phyloP scores from a whole-genome alignment of 2,797 vertebrate species.

The Balearica regulorum region DNA sequence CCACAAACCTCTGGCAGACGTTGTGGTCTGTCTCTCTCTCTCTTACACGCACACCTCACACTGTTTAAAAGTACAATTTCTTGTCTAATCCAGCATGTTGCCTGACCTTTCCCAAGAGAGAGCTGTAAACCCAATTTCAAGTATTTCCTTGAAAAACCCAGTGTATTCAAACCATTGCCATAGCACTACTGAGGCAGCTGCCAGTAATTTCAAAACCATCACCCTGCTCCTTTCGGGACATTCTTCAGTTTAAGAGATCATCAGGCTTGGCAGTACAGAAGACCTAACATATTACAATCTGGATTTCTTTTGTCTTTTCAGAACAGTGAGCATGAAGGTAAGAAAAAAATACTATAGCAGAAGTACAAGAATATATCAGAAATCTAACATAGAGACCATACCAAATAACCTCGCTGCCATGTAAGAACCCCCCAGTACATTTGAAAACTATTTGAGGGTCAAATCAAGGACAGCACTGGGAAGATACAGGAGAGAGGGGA shows the following conservation, averaged over 20 bases:
- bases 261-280: background rate
- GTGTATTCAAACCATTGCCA: background rate
- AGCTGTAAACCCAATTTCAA: background rate
- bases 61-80: background rate
- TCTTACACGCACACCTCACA: fast-evolving
- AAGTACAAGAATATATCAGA: background rate
- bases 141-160: background rate
- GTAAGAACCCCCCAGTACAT: background rate
- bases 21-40: background rate
- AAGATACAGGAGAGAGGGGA: background rate
- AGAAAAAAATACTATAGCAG: background rate
- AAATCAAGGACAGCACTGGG: background rate
- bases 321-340: background rate
- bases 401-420: background rate
- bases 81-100: background rate
- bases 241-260: background rate
- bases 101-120: background rate
- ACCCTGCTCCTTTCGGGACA: background rate
- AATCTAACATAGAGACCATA: background rate
- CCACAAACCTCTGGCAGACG: background rate
- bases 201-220: background rate
- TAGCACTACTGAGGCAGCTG: background rate
- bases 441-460: background rate
- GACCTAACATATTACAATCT: background rate
- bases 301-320: background rate